Base-by-base conservation (phyloP, 2,797 vertebrate genomes). In the Philypnodon macrostomus region DNA sequence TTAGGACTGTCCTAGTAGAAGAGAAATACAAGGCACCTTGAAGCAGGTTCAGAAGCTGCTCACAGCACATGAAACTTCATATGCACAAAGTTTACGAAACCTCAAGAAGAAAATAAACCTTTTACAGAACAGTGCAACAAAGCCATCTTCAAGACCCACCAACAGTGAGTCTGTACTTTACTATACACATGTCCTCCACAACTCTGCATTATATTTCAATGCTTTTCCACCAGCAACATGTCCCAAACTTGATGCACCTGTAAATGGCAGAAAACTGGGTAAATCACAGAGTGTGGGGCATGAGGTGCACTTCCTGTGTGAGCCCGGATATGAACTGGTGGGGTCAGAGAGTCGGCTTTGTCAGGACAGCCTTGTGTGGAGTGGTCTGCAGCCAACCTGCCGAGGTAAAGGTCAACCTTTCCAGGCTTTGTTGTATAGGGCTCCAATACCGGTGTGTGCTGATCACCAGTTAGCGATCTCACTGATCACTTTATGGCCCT, bases 11-110 rank as follows among this genome's bases (percentile, higher is more conserved):
- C 61, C 87, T 3, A 85, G 81, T 53, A 82, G 69, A 51, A 88
- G 85, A 57, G 92, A 92, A 36, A 76, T 85, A 0, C 87, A 93
- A 31, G 77, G 74, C 0, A 68, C 59, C 1, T 67, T 95, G 47
- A 87, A 73, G 40, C 93, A 94, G 79, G 88, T 91, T 62, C 92
- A 94, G 84, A 95, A 91, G 67, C 84, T 94, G 65, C 87, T 95
- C 11, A 87, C 85, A 0, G 84, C 80, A 0, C 92, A 94, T 14
- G 93, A 95, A 69, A 80, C 90, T 2, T 85, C 91, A 0, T 92
- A 92, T 42, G 30, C 90, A 60, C 90, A 81, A 67, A 88, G 88
- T 41, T 85, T 79, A 0, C 87, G 80, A 0, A 78, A 81, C 29
- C 80, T 95, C 58, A 90, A 73, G 77, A 92, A 92, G 62, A 93